Evolutionary conservation across 2,888 invertebrate species (phyloP), one percentile per base, ranked within the genome.

Genomic region (Formica aserva): DNA sequence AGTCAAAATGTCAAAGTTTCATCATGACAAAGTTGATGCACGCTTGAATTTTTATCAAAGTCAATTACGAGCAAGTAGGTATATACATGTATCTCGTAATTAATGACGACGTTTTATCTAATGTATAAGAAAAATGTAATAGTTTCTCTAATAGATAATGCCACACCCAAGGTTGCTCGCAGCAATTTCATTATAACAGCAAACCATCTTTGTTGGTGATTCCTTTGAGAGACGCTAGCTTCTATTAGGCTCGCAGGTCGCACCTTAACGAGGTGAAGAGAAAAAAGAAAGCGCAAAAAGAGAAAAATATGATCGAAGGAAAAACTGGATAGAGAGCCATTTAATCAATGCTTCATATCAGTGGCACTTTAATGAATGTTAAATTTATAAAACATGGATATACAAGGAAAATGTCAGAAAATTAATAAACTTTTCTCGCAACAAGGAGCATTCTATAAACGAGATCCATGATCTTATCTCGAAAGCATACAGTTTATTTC

Each of bases 301-400:
- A 29, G 38, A 15, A 48, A 66, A 65, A 45, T 48, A 41, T 45
- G 22, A 38, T 63, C 13, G 67, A 77, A 57, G 78, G 11, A 32
- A 18, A 67, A 60, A 81, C 48, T n/a, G n/a, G n/a, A 52, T 69
- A 75, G 77, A 63, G 60, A 57, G 69, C 45, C 72, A 85, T 66
- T 89, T 85, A 88, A 88, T 88, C 88, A 88, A 88, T 86, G 84
- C 60, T 76, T 72, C 35, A 75, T 83, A 41, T 76, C 65, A 72
- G n/a, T 75, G 75, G 35, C 32, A 45, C n/a, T 78, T 69, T 62
- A 80, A 69, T n/a, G 60, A 80, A 35, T 71, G 32, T 69, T 69
- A 71, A 71, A 80, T 78, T 60, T 45, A 78, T 78, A 80, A 60
- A 80, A 69, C n/a, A 22, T 18, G 60, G 22, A 60, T 45, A 32